Percentiles rank a stretch among this genome's conserved stretches.
Evolutionary conservation across 2,113 vertebrate genomes (phyloP).

Genomic region (Gavia stellata): DNA sequence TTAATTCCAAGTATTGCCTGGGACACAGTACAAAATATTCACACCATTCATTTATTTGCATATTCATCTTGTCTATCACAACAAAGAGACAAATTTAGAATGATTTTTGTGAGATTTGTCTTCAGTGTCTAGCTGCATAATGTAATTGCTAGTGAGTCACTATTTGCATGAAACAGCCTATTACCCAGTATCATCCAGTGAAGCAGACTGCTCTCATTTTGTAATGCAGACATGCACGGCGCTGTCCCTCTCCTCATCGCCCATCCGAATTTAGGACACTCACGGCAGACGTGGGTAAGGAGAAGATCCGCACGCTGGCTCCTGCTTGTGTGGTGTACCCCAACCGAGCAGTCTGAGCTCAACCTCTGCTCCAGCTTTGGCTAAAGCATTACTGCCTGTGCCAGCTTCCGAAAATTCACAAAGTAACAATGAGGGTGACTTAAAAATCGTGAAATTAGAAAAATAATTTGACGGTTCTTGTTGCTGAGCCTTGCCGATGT

Average conservation of each 20-base stretch:
- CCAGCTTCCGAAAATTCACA: background rate
- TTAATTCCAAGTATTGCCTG: background rate
- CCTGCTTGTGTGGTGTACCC: too few species aligned
- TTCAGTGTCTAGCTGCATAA: background rate
- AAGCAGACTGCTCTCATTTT: background rate
- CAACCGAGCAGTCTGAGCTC: background rate
- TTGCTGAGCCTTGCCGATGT: background rate
- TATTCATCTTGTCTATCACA: conserved; percentile 22
- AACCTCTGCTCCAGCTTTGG: background rate
- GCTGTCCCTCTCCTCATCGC: background rate
- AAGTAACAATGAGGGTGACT: background rate
- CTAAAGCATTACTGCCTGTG: background rate
- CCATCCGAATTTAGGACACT: background rate
- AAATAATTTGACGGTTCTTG: background rate
- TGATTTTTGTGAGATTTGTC: background rate
- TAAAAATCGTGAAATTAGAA: background rate
- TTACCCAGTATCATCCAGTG: background rate
- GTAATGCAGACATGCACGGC: background rate
- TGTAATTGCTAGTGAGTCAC: background rate
- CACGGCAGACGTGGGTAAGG: background rate
- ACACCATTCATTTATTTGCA: background rate
- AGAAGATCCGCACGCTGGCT: background rate
- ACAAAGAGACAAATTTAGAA: conserved; percentile 22
- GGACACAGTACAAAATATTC: conserved; percentile 12
- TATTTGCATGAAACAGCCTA: background rate